These are phyloP conservation scores for Etia nguti DNA, from an alignment of 2,113 vertebrate species.

Conservation along the genomic window DNA sequence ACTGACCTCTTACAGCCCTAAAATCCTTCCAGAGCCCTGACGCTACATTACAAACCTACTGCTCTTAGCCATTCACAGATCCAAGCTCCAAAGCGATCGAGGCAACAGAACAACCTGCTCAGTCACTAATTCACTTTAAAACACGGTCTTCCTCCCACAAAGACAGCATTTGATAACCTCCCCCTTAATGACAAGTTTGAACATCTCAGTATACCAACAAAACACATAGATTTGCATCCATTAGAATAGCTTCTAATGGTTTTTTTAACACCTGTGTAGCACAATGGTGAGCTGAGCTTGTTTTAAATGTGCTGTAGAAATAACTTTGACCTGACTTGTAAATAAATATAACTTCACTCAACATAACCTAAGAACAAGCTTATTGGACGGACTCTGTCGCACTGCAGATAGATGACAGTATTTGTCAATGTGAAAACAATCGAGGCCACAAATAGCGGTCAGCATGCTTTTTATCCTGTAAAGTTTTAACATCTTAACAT, in stretches of 20 bases:
- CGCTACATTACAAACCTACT: background rate
- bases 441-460: background rate
- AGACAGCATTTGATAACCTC: background rate
- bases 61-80: background rate
- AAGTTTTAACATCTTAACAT: background rate
- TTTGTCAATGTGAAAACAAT: background rate
- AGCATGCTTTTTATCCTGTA: background rate
- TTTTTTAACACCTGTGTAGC: background rate
- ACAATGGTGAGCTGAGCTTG: background rate
- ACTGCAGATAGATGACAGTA: background rate
- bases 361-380: background rate
- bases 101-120: background rate
- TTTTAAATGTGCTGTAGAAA: background rate
- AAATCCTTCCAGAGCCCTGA: background rate
- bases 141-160: background rate
- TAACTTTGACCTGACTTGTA: background rate
- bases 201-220: background rate
- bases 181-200: background rate
- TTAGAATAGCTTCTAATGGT: background rate
- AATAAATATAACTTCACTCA: background rate
- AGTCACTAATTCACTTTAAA: background rate
- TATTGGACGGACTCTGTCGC: rapidly evolving
- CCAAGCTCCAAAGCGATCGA: background rate
- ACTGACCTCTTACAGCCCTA: background rate
- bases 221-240: background rate